Percentiles rank a stretch among this genome's conserved stretches.
Conservation (phyloP, 2,888 invertebrate species). For the Holacanthella duospinosa region DNA sequence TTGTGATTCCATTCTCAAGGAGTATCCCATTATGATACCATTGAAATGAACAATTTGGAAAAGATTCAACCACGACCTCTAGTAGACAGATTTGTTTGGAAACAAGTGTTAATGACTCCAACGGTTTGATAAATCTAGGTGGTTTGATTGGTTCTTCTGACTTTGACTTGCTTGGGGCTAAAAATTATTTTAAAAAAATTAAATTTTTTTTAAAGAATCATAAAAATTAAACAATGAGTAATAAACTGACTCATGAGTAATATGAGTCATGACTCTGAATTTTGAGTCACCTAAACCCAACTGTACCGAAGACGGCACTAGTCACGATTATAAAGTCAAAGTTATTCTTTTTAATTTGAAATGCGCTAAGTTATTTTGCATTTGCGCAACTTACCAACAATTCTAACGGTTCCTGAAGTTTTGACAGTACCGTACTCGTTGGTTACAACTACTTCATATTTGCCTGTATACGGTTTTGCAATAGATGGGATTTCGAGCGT, state of each 20-base stretch:
- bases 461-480: slow-evolving; percentile 66
- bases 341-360: no score
- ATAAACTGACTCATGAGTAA: not conserved
- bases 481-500: slow-evolving; percentile 56
- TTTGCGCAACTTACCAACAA: slow-evolving; percentile 51
- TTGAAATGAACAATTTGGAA: slow-evolving; percentile 70
- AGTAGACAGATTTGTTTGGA: slow-evolving; percentile 67
- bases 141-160: slow-evolving; percentile 49
- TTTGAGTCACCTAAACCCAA: no score
- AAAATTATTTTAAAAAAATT: slow-evolving; percentile 4
- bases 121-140: slow-evolving; percentile 60
- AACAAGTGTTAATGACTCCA: slow-evolving; percentile 58
- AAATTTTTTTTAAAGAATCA: not conserved
- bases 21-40: slow-evolving; percentile 72
- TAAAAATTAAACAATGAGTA: not conserved
- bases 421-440: slow-evolving; percentile 67
- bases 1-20: slow-evolving; percentile 44
- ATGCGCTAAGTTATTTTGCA: no score
- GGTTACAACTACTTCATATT: slow-evolving; percentile 74
- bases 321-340: no score
- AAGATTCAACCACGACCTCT: slow-evolving; percentile 64
- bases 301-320: no score
- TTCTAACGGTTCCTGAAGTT: slow-evolving; percentile 69
- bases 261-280: no score
- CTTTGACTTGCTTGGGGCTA: slow-evolving; percentile 24